phyloP scores from a whole-genome alignment of 2,113 vertebrate genomes.

The Misgurnus anguillicaudatus region DNA sequence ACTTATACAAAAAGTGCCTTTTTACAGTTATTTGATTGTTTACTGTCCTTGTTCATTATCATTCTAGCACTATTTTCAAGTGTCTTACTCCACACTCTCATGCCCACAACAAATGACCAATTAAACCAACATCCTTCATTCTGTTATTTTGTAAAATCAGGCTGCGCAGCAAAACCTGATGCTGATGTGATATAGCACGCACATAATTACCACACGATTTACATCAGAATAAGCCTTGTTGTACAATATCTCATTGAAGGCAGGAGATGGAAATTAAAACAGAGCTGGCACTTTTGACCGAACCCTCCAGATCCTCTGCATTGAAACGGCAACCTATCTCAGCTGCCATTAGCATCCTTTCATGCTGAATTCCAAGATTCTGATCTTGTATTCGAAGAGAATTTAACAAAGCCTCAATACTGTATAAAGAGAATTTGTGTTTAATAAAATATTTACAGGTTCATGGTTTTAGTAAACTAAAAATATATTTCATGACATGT shows the following conservation, averaged over 20 bases:
- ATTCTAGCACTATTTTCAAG: neutral
- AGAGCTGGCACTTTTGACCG: conserved; percentile 24
- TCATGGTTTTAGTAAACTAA: neutral
- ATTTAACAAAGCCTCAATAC: neutral
- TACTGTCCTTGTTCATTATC: neutral
- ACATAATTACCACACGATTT: conserved; percentile 51
- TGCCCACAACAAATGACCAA: conserved; percentile 37
- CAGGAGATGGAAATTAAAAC: conserved; percentile 43
- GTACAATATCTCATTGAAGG: conserved; percentile 30
- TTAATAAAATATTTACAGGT: conserved; percentile 12
- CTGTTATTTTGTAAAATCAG: conserved; percentile 30
- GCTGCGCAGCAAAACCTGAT: conserved; percentile 11
- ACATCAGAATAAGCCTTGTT: conserved; percentile 51
- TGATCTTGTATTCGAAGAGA: neutral
- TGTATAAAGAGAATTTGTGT: no score
- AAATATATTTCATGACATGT: neutral
- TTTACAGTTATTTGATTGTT: neutral
- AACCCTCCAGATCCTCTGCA: conserved; percentile 27
- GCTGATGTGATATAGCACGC: conserved; percentile 20
- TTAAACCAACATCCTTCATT: conserved; percentile 32
- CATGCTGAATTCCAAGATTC: conserved; percentile 16
- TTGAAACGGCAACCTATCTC: conserved; percentile 15
- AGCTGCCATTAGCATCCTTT: conserved; percentile 6
- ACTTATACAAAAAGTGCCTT: neutral
- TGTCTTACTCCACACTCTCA: neutral